Percentiles rank a stretch among this genome's conserved stretches.
Conservation (phyloP, 2,113 vertebrate species). For the Thamnophis sirtalis region DNA sequence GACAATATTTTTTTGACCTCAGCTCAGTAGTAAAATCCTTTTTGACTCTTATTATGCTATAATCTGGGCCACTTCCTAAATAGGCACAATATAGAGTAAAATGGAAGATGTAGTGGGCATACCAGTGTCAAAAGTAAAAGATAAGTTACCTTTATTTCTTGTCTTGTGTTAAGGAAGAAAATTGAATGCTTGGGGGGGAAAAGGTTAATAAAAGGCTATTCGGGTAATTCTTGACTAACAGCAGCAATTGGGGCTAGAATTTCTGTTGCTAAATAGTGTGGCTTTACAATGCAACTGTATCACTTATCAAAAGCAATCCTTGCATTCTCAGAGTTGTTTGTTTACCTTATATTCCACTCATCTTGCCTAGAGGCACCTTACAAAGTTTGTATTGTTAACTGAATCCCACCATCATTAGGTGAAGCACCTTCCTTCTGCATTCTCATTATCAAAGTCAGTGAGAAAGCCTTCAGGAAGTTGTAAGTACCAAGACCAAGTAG, state of each 20-base stretch:
- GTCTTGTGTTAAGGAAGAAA: slow-evolving; percentile 36
- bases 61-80: slow-evolving; percentile 3
- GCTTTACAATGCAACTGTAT: background rate
- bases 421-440: background rate
- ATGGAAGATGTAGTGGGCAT: background rate
- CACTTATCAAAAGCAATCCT: background rate
- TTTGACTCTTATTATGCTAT: slow-evolving; percentile 20
- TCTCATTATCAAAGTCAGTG: background rate
- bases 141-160: slow-evolving; percentile 18
- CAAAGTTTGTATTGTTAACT: background rate
- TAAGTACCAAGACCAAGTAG: background rate
- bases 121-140: slow-evolving; percentile 39
- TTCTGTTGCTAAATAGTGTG: background rate
- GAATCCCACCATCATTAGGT: background rate
- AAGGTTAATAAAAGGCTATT: background rate
- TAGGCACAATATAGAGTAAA: slow-evolving; percentile 49
- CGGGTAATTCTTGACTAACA: background rate
- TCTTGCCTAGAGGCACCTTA: too few relatives aligned
- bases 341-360: too few relatives aligned
- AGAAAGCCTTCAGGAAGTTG: background rate
- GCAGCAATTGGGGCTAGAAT: background rate
- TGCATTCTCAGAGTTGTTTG: background rate
- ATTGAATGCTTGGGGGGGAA: slow-evolving; percentile 18
- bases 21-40: slow-evolving; percentile 26
- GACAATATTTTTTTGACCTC: slow-evolving; percentile 25